Evolutionary conservation across 2,797 vertebrate species (phyloP).

Genomic region (Chelon auratus): DNA sequence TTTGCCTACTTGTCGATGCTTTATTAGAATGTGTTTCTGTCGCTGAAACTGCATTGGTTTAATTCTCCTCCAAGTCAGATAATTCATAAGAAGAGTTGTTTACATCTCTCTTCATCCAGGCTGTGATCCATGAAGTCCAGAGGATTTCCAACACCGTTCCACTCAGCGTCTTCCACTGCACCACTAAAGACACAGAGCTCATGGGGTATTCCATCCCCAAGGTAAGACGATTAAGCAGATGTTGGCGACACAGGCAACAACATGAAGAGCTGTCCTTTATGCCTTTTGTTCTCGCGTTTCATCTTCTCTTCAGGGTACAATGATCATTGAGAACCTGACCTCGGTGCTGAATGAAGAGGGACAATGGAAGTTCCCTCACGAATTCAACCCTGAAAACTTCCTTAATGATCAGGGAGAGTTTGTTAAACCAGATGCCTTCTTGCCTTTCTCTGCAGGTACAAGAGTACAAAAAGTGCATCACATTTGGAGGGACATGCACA

Average conservation of each 20-base stretch:
- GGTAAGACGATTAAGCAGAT: conserved; percentile 54
- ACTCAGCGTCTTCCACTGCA: conserved; percentile 80
- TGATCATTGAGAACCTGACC: conserved; percentile 79
- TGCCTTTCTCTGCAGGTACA: conserved; percentile 83
- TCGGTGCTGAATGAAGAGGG: conserved; percentile 76
- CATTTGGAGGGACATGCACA: background rate
- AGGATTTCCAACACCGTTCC: conserved; percentile 80
- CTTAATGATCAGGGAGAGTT: conserved; percentile 78
- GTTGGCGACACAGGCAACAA: background rate
- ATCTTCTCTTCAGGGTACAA: conserved; percentile 70
- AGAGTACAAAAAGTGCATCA: conserved; percentile 29
- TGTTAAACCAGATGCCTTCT: conserved; percentile 82
- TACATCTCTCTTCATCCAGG: conserved; percentile 58
- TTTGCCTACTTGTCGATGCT: too few species aligned
- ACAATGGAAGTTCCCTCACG: conserved; percentile 81
- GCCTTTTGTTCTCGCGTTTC: background rate
- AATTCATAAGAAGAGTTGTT: background rate
- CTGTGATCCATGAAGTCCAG: conserved; percentile 84
- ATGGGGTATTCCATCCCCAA: conserved; percentile 85
- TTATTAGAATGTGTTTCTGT: too few species aligned
- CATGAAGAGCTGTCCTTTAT: background rate
- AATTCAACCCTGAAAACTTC: conserved; percentile 84
- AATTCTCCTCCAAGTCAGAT: background rate
- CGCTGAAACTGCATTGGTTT: background rate
- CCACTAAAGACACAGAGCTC: conserved; percentile 81